Base-by-base conservation (phyloP, 2,888 invertebrate genomes). In the Epinotia nisella region DNA sequence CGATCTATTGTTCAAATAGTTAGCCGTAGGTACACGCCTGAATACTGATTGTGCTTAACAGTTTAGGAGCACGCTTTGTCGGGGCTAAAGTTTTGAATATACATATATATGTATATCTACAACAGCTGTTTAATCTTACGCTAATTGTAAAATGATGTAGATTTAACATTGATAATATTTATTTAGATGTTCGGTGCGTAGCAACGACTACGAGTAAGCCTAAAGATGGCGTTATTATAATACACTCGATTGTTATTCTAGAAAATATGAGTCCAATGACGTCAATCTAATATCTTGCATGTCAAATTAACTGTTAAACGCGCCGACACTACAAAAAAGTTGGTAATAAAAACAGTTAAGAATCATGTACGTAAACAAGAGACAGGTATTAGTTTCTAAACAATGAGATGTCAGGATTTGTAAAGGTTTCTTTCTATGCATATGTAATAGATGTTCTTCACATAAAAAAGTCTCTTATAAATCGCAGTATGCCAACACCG, bases 1-100 rank as follows among this genome's bases (percentile, higher is more conserved):
- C 74, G 66, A 72, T 61, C 70, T 71, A 72, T 72, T 69, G 65
- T 74, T 74, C 56, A 74, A 71, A 74, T 74, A 68, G 60, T 59
- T 69, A 56, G 49, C 53, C 55, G 58, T 62, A 24, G 1, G 21
- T 24, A 64, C 71, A 64, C 59, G 62, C 65, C 71, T 61, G 74
- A 71, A 66, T 45, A 56, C 53, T 56, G 71, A 71, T 55, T 45
- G 55, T 45, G 49, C 45, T 61, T 39, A 24, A 19, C 19, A 61
- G 17, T 10, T 41, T 21, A 15, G 10, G 19, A n/a, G 35, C 39
- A 51, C 24, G 24, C 10, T 58, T 62, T 68, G 58, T 64, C 64
- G 11, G 51, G 29, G 64, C 64, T 53, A 51, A 17, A 41, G 53
- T 53, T 29, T 19, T 24, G n/a, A n/a, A n/a, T n/a, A n/a, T n/a